Evolutionary conservation across 1,140 invertebrate genomes (phyloP).

Genomic region (Philotrypesis tridentata): DNA sequence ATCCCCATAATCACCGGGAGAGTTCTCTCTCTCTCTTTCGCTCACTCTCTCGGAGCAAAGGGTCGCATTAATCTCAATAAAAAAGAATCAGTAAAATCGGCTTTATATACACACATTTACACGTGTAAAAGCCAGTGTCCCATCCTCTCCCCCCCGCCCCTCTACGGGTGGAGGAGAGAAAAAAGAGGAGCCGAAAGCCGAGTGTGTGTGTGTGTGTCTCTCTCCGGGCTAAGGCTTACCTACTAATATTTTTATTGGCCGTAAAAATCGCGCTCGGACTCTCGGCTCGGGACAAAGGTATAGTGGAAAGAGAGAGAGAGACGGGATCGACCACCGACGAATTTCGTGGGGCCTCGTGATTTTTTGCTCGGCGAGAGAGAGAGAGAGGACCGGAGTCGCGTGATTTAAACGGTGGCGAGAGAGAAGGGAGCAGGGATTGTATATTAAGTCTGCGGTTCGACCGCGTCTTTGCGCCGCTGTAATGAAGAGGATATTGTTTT

Average conservation of each 20-base stretch:
- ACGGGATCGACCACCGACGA: conserved; percentile 37
- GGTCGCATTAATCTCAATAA: conserved; percentile 40
- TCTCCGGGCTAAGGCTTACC: conserved; percentile 55
- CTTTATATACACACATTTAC: conserved; percentile 14
- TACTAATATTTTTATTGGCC: conserved; percentile 66
- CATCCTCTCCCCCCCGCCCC: no score
- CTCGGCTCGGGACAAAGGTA: conserved; percentile 43
- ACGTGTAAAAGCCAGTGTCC: conserved; percentile 24
- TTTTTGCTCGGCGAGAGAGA: not conserved
- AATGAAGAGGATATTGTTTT: conserved; percentile 42
- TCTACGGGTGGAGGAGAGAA: not conserved
- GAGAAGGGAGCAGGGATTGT: conserved; percentile 3
- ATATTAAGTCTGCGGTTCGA: conserved; percentile 38
- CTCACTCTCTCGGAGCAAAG: not conserved
- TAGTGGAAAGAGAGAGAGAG: not conserved
- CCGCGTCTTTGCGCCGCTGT: conserved; percentile 19
- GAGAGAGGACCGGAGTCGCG: not conserved
- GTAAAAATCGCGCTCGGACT: conserved; percentile 59
- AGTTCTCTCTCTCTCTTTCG: no score
- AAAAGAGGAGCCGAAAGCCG: conserved; percentile 33
- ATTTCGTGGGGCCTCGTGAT: conserved; percentile 38
- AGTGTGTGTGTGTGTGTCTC: conserved; percentile 12
- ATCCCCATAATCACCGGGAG: not conserved
- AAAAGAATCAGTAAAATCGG: conserved; percentile 42
- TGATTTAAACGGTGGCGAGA: conserved; percentile 42